A percentile compares a stretch with the other conserved stretches of the same genome.
phyloP scores from a whole-genome alignment of 1,140 invertebrate genomes.

The Lanistes nyassanus region DNA sequence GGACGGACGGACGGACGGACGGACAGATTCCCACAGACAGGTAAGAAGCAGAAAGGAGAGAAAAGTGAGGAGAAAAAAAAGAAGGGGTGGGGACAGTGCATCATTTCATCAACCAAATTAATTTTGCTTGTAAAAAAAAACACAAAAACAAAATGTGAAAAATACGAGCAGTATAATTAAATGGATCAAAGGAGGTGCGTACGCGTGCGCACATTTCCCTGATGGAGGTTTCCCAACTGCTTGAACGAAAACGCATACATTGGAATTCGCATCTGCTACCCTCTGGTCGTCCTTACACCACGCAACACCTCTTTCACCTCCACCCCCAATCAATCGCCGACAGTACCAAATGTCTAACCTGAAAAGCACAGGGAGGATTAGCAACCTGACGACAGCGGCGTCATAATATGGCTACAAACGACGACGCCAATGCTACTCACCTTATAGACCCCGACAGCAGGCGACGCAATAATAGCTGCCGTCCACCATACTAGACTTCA shows the following conservation, averaged over 20 bases:
- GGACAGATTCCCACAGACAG: not conserved
- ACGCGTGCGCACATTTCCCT: not conserved
- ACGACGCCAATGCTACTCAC: too few species aligned
- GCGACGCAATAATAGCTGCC: too few species aligned
- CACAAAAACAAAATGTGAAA: not conserved
- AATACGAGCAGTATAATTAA: not conserved
- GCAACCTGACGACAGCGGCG: too few species aligned
- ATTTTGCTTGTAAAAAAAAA: not conserved
- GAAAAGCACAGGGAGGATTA: too few species aligned
- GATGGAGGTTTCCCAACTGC: not conserved
- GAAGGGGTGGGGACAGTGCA: not conserved
- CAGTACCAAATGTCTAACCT: not conserved
- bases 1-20: not conserved
- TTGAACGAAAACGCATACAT: conserved; percentile 2
- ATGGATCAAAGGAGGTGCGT: not conserved
- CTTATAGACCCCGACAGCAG: too few species aligned
- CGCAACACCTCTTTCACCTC: not conserved
- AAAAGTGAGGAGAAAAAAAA: not conserved
- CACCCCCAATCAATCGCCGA: not conserved
- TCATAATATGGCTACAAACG: too few species aligned
- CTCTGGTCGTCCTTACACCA: too few species aligned
- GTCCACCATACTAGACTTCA: too few species aligned
- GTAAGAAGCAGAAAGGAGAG: not conserved
- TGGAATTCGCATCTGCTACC: too few species aligned
- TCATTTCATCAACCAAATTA: too few species aligned